Conservation (phyloP, 2,797 vertebrate genomes). For the Glossophaga mutica region DNA sequence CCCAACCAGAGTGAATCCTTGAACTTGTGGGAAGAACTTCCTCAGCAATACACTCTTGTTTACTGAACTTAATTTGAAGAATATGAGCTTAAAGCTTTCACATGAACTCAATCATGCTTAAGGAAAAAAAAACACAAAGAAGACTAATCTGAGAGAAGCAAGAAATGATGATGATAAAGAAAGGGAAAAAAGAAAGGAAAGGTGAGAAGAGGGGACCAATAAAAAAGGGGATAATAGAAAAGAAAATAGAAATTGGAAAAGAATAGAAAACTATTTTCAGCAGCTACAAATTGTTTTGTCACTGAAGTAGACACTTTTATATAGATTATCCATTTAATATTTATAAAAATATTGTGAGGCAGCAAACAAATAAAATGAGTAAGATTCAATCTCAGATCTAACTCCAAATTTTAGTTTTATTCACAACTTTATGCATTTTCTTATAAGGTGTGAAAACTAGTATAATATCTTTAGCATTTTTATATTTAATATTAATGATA, state of each 20-base stretch:
- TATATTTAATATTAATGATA: background rate
- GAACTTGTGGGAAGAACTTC: background rate
- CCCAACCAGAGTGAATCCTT: background rate
- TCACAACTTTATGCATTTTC: background rate
- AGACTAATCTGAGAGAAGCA: background rate
- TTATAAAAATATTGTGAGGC: background rate
- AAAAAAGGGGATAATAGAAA: background rate
- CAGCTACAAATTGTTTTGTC: background rate
- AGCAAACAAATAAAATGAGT: background rate
- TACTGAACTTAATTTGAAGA: background rate
- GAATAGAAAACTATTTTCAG: background rate
- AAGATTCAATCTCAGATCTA: background rate
- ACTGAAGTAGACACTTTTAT: background rate
- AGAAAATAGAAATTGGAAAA: background rate
- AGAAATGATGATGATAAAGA: background rate
- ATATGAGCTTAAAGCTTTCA: background rate
- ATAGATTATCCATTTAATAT: background rate
- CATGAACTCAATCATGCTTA: background rate
- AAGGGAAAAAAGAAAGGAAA: background rate
- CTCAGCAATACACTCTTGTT: background rate
- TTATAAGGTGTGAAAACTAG: background rate
- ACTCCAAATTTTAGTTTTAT: background rate
- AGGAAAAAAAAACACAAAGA: background rate
- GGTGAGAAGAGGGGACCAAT: background rate
- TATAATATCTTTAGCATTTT: background rate